Percentiles rank a stretch among this genome's conserved stretches.
phyloP scores from a whole-genome alignment of 2,888 invertebrate species.

The Leuctra nigra region DNA sequence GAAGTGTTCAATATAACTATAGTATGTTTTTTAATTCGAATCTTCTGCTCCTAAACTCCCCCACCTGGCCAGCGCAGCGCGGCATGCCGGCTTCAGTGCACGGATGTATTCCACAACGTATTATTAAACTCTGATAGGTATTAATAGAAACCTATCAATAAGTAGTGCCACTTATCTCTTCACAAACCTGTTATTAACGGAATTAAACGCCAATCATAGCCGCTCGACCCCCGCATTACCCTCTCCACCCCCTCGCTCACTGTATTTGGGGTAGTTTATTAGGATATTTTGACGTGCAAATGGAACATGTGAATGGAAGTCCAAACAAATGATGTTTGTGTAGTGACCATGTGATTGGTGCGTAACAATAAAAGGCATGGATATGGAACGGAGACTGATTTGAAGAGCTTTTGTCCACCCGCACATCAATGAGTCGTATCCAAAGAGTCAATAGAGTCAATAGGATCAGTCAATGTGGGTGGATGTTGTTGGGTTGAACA shows the following conservation, averaged over 20 bases:
- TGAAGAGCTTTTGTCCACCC: not conserved
- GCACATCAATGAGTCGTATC: not conserved
- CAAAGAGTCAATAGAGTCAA: not conserved
- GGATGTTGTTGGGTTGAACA: too few relatives aligned
- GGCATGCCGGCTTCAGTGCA: too few relatives aligned
- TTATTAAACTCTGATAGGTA: not conserved
- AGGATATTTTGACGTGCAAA: not conserved
- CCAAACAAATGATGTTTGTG: not conserved
- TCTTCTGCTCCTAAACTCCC: too few relatives aligned
- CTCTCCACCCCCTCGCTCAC: not conserved
- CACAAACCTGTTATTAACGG: constrained; percentile 4
- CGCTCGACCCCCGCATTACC: not conserved
- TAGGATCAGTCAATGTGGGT: not conserved
- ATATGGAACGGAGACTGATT: too few relatives aligned
- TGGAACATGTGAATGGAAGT: not conserved
- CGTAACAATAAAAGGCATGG: too few relatives aligned
- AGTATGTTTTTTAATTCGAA: too few relatives aligned
- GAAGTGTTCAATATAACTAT: too few relatives aligned
- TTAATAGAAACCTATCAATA: not conserved
- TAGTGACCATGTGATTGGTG: not conserved
- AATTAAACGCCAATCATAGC: constrained; percentile 9
- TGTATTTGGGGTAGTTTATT: not conserved
- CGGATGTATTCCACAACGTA: not conserved
- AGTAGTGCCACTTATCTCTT: not conserved
- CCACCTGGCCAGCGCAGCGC: too few relatives aligned